Evolutionary conservation across 2,113 vertebrate species (phyloP).

Genomic region (Varanus komodoensis): DNA sequence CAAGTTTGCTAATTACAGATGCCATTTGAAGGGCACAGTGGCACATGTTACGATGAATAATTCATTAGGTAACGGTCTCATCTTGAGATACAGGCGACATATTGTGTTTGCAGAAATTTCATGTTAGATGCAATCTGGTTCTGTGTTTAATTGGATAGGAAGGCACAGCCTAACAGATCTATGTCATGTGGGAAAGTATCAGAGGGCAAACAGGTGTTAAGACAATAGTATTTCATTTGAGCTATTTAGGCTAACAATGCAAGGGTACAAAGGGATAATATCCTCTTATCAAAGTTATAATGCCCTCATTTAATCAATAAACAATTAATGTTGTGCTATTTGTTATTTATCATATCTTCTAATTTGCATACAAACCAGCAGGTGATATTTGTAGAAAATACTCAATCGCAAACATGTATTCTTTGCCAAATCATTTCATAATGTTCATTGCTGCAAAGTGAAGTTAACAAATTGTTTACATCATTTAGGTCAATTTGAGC

Average conservation of each 20-base stretch:
- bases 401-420: not conserved
- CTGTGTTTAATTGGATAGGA: not conserved
- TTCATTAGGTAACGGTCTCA: not conserved
- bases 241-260: not conserved
- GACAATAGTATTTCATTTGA: not conserved
- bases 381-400: slow-evolving; percentile 20
- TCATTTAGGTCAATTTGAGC: slow-evolving; percentile 1
- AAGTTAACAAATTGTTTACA: not conserved
- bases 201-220: not conserved
- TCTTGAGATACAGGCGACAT: not conserved
- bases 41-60: not conserved
- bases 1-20: not conserved
- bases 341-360: fast-evolving
- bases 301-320: not conserved
- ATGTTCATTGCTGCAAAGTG: not conserved
- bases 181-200: not conserved
- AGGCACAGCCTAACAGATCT: not conserved
- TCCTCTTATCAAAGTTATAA: not conserved
- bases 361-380: slow-evolving; percentile 16
- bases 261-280: not conserved
- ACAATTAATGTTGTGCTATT: not conserved
- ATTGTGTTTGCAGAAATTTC: not conserved
- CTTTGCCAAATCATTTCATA: not conserved
- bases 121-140: not conserved
- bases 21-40: not conserved